Conservation (phyloP, 2,888 invertebrate genomes). For the Philaethria dido region DNA sequence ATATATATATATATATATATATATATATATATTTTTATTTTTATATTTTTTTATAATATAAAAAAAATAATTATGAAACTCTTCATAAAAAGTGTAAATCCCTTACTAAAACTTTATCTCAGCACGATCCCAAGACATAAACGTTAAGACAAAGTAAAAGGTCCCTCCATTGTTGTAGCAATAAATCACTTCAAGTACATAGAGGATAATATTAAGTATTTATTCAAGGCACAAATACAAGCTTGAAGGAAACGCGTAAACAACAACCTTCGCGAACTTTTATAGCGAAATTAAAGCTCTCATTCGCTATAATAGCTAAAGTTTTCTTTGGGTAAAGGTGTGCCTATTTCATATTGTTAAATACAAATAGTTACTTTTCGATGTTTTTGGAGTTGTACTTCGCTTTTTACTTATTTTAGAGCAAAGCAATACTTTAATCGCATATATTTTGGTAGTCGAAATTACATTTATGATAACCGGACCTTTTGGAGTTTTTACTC, state of each 20-base stretch:
- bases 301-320: conserved; percentile 69
- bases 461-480: too few relatives aligned
- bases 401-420: too few relatives aligned
- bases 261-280: conserved; percentile 53
- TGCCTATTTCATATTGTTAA: conserved; percentile 21
- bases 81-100: conserved; percentile 2
- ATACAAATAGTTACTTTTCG: conserved; percentile 8
- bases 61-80: conserved; percentile 7
- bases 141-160: conserved; percentile 29
- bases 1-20: too few relatives aligned
- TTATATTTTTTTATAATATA: too few relatives aligned
- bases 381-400: too few relatives aligned
- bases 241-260: conserved; percentile 36
- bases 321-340: conserved; percentile 50
- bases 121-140: conserved; percentile 13
- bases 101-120: conserved; percentile 15
- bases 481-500: too few relatives aligned
- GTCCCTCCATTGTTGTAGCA: conserved; percentile 10
- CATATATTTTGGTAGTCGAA: too few relatives aligned
- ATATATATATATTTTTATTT: too few relatives aligned
- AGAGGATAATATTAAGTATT: conserved; percentile 34
- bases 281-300: conserved; percentile 73
- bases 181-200: conserved; percentile 29
- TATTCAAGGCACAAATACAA: conserved; percentile 28
- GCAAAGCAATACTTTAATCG: too few relatives aligned